These are phyloP conservation scores for Pseudanteris insignis DNA, from an alignment of 2,888 invertebrate species.

Conservation along the genomic window DNA sequence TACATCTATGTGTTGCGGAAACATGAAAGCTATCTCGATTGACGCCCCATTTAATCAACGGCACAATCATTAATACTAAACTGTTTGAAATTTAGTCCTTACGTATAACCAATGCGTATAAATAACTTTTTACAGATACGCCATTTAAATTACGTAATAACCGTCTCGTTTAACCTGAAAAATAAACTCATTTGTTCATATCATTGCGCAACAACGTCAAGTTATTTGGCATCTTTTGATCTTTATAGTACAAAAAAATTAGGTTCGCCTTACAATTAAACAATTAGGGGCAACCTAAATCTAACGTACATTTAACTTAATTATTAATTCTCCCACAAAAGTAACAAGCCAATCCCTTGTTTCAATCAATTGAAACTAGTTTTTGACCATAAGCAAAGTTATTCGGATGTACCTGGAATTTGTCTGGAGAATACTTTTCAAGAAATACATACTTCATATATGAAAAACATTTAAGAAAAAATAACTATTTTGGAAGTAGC, in stretches of 20 bases:
- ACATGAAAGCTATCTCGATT: too few relatives aligned
- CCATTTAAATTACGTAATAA: conserved; percentile 25
- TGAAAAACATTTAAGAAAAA: too few relatives aligned
- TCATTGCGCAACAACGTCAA: conserved; percentile 27
- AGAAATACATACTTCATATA: too few relatives aligned
- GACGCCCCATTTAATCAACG: conserved; percentile 24
- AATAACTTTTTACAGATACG: conserved; percentile 39
- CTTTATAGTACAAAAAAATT: conserved; percentile 55
- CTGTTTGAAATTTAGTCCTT: conserved; percentile 22
- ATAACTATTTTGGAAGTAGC: too few relatives aligned
- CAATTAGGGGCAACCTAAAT: conserved; percentile 3
- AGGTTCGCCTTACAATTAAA: conserved; percentile 45
- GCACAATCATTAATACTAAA: conserved; percentile 40
- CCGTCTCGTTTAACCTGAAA: conserved; percentile 9
- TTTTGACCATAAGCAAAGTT: too few relatives aligned
- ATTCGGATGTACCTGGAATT: too few relatives aligned
- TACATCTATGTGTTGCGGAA: too few relatives aligned
- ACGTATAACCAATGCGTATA: conserved; percentile 27
- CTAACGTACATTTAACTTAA: conserved; percentile 34
- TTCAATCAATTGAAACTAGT: too few relatives aligned
- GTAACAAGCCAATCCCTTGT: too few relatives aligned
- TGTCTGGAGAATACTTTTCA: too few relatives aligned
- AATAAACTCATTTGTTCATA: conserved; percentile 35
- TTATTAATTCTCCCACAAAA: conserved; percentile 47
- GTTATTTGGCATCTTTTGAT: conserved; percentile 57